phyloP scores from a whole-genome alignment of 2,888 invertebrate species.

The Cataglyphis albicans region DNA sequence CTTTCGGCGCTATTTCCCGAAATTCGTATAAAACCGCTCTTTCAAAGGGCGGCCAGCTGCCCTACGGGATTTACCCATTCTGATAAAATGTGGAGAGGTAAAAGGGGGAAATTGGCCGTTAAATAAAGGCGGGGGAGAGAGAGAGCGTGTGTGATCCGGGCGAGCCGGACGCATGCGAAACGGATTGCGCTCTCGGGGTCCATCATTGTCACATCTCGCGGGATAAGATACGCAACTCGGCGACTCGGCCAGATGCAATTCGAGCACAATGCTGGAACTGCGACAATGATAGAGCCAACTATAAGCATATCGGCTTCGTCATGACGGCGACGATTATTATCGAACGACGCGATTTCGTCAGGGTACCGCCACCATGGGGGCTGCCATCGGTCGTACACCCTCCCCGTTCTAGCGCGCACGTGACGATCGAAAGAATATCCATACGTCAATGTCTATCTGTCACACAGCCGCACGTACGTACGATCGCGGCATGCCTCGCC shows the following conservation, averaged over 20 bases:
- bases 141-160: neutral
- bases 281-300: constrained; percentile 2
- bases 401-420: neutral
- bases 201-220: constrained; percentile 28
- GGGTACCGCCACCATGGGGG: neutral
- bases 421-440: constrained; percentile 43
- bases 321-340: constrained; percentile 20
- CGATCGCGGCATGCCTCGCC: constrained; percentile 16
- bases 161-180: constrained; percentile 15
- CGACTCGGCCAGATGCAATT: constrained; percentile 46
- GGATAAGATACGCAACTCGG: constrained; percentile 29
- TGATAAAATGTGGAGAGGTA: neutral
- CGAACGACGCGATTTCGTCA: constrained; percentile 19
- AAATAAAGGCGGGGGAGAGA: constrained; percentile 33
- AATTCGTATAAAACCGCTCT: constrained; percentile 41
- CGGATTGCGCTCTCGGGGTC: constrained; percentile 4
- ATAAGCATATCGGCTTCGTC: constrained; percentile 30
- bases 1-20: constrained; percentile 10
- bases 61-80: constrained; percentile 15
- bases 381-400: neutral
- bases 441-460: constrained; percentile 53
- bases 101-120: neutral
- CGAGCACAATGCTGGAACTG: constrained; percentile 32
- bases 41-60: constrained; percentile 28
- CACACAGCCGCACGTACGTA: constrained; percentile 41